Evolutionary conservation across 2,888 invertebrate genomes (phyloP).

Genomic region (Subacronicta megacephala): DNA sequence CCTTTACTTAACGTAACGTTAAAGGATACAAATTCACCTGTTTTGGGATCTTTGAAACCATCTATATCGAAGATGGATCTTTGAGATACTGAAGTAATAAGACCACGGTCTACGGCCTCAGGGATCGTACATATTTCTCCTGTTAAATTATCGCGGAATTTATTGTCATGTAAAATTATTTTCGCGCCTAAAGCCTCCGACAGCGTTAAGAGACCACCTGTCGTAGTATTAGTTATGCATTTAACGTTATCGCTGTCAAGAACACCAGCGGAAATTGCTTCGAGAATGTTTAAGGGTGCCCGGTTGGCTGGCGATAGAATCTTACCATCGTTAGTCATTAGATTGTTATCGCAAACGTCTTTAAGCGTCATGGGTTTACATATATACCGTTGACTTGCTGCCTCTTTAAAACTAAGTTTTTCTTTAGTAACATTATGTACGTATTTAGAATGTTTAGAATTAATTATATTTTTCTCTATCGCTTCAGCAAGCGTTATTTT

Average conservation of each 20-base stretch:
- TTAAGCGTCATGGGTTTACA: slow-evolving; percentile 97
- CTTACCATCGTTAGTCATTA: slow-evolving; percentile 93
- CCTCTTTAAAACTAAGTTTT: slow-evolving; percentile 94
- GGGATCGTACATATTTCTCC: slow-evolving; percentile 93
- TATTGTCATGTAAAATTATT: slow-evolving; percentile 93
- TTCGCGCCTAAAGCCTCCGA: slow-evolving; percentile 95
- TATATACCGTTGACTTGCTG: slow-evolving; percentile 94
- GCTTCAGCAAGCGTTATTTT: slow-evolving; percentile 96
- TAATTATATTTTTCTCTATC: slow-evolving; percentile 93
- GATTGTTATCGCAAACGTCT: slow-evolving; percentile 94
- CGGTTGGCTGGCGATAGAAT: slow-evolving; percentile 95
- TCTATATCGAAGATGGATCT: slow-evolving; percentile 97
- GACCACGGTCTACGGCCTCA: slow-evolving; percentile 97
- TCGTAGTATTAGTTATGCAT: slow-evolving; percentile 95
- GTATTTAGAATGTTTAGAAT: slow-evolving; percentile 95
- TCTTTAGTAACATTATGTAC: slow-evolving; percentile 93
- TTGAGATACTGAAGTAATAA: slow-evolving; percentile 96
- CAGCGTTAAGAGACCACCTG: slow-evolving; percentile 94
- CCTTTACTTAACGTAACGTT: slow-evolving; percentile 94
- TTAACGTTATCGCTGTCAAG: slow-evolving; percentile 95
- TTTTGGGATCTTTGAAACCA: slow-evolving; percentile 95
- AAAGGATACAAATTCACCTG: slow-evolving; percentile 95
- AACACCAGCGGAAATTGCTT: slow-evolving; percentile 96
- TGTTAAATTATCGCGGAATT: slow-evolving; percentile 93
- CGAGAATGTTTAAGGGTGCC: slow-evolving; percentile 93